phyloP scores from a whole-genome alignment of 2,113 vertebrate genomes.

The Oceanodroma tethys region DNA sequence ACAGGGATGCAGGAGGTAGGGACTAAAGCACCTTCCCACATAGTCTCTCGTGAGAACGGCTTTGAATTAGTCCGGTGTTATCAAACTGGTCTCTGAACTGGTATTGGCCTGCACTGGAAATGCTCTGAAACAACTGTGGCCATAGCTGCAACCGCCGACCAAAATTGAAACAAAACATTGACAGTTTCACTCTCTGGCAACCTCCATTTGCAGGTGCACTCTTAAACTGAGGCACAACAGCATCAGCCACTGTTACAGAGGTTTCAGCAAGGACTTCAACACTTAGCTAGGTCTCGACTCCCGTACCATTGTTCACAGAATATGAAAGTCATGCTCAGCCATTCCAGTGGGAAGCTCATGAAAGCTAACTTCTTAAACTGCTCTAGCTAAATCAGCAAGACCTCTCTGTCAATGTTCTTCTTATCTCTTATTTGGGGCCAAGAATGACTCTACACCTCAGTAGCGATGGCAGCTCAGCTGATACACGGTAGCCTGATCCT shows the following conservation, averaged over 20 bases:
- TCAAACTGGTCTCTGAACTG: neutral
- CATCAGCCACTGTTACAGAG: neutral
- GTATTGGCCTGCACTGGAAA: neutral
- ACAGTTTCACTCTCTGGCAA: neutral
- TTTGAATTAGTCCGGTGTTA: accelerated
- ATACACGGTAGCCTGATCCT: accelerated
- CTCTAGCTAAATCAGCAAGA: neutral
- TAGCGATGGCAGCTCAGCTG: neutral
- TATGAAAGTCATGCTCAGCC: neutral
- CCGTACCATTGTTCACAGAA: neutral
- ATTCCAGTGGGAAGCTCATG: neutral
- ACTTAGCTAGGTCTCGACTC: neutral
- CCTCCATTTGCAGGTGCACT: neutral
- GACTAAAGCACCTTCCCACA: neutral
- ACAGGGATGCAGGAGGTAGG: neutral
- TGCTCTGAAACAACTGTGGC: neutral
- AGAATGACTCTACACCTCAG: neutral
- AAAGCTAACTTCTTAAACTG: neutral
- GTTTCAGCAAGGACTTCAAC: neutral
- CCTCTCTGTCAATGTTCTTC: neutral
- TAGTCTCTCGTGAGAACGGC: neutral
- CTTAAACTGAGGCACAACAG: neutral
- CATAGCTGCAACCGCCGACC: neutral
- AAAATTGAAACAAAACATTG: neutral
- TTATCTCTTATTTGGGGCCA: neutral